Conservation (phyloP, 2,797 vertebrate genomes). For the Gadopsis bispinosus region DNA sequence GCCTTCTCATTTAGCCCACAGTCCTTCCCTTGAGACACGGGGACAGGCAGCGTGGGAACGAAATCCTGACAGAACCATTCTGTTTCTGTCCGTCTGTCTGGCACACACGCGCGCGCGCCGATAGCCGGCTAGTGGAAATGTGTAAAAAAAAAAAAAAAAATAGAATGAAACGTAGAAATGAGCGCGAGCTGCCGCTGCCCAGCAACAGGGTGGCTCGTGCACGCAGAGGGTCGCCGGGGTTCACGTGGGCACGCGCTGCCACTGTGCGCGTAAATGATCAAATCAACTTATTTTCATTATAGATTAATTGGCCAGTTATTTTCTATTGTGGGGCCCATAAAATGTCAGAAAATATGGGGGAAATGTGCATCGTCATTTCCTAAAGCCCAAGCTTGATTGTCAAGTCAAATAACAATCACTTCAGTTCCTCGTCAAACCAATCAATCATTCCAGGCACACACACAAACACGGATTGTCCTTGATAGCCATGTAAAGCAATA, state of each 20-base stretch:
- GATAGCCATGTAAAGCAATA: slow-evolving; percentile 12
- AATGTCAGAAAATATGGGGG: neutral
- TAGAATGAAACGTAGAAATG: neutral
- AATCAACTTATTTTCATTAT: neutral
- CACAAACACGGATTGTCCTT: slow-evolving; percentile 2
- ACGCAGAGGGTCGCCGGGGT: slow-evolving; percentile 72
- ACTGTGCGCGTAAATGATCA: neutral
- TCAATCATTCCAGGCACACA: neutral
- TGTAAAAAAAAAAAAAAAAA: neutral
- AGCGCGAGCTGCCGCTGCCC: slow-evolving; percentile 69
- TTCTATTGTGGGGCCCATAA: neutral
- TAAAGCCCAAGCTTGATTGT: neutral
- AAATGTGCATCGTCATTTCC: neutral
- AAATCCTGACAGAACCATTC: slow-evolving; percentile 1
- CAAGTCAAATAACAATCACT: neutral
- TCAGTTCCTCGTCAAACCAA: neutral
- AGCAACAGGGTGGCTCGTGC: slow-evolving; percentile 80
- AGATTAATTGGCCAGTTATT: neutral
- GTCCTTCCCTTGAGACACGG: slow-evolving; percentile 20
- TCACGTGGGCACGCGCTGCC: slow-evolving; percentile 58
- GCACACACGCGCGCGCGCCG: neutral
- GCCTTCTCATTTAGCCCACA: neutral
- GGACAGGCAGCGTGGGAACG: slow-evolving; percentile 24
- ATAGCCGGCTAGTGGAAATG: slow-evolving; percentile 3
- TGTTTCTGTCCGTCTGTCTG: slow-evolving; percentile 16